A percentile compares a stretch with the other conserved stretches of the same genome.
Evolutionary conservation across 2,797 vertebrate species (phyloP).

Genomic region (Helarctos malayanus): DNA sequence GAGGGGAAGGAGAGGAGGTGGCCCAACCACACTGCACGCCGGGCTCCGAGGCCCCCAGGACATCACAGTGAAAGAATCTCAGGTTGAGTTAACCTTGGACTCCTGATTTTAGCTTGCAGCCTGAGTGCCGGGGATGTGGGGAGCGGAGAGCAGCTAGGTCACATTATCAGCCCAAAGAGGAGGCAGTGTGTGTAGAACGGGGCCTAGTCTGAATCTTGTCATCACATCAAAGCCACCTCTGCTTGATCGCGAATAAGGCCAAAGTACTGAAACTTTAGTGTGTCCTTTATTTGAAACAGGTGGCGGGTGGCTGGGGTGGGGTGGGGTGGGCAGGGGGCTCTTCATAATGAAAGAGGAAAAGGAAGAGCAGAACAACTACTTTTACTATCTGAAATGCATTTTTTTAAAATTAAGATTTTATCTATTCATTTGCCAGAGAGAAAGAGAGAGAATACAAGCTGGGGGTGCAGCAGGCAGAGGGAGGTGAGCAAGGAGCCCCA

Average conservation of each 20-base stretch:
- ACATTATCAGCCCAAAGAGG: neutral
- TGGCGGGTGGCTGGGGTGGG: accelerated
- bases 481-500: neutral
- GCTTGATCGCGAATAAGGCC: neutral
- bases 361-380: neutral
- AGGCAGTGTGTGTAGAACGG: neutral
- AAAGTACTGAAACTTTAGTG: neutral
- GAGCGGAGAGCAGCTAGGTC: too few relatives aligned
- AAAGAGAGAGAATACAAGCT: neutral
- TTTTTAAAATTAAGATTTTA: neutral
- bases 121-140: accelerated
- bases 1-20: neutral
- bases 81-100: neutral
- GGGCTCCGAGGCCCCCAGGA: neutral
- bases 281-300: neutral
- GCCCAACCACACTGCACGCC: accelerated
- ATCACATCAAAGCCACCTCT: neutral
- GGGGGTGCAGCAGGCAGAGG: neutral
- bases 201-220: neutral
- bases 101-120: neutral
- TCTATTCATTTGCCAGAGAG: neutral
- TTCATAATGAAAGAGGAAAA: neutral
- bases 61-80: neutral
- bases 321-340: too few relatives aligned
- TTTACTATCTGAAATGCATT: neutral